A percentile compares a stretch with the other conserved stretches of the same genome.
phyloP scores from a whole-genome alignment of 2,888 invertebrate genomes.

The Acleris emargana region DNA sequence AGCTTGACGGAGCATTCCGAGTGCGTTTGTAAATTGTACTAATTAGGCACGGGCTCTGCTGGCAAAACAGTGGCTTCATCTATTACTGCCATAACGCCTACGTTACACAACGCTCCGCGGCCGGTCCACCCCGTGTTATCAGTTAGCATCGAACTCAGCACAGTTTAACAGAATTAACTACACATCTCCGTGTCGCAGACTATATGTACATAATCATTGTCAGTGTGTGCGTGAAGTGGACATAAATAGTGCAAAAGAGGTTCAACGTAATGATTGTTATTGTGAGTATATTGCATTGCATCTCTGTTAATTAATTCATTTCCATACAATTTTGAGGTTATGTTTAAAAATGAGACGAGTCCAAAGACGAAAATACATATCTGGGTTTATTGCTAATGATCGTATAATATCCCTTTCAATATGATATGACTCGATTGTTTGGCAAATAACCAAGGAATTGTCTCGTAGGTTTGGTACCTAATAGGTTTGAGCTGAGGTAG shows the following conservation, averaged over 20 bases:
- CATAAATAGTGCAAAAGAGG: constrained; percentile 77
- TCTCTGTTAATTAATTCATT: constrained; percentile 52
- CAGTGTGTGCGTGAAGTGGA: constrained; percentile 75
- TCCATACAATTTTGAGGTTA: constrained; percentile 75
- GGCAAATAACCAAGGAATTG: constrained; percentile 37
- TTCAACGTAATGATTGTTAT: constrained; percentile 71
- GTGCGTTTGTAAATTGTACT: constrained; percentile 79
- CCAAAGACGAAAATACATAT: constrained; percentile 37
- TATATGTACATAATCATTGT: constrained; percentile 69
- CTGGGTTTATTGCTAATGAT: constrained; percentile 22
- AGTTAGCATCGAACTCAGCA: constrained; percentile 31
- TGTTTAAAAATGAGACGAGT: constrained; percentile 50
- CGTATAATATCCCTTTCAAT: constrained; percentile 19
- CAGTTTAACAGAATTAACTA: constrained; percentile 29
- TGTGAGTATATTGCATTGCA: constrained; percentile 67
- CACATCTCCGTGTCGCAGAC: constrained; percentile 54
- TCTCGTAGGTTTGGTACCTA: constrained; percentile 16
- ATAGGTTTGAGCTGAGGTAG: constrained; percentile 20
- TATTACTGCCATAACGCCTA: constrained; percentile 64
- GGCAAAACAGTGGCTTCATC: constrained; percentile 73
- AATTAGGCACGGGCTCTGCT: constrained; percentile 76
- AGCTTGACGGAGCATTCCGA: constrained; percentile 70
- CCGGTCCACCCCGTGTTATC: constrained; percentile 37
- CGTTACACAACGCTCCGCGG: constrained; percentile 63
- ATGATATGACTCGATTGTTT: constrained; percentile 33